Evolutionary conservation across 2,888 invertebrate species (phyloP).

Genomic region (Griposia aprilina): DNA sequence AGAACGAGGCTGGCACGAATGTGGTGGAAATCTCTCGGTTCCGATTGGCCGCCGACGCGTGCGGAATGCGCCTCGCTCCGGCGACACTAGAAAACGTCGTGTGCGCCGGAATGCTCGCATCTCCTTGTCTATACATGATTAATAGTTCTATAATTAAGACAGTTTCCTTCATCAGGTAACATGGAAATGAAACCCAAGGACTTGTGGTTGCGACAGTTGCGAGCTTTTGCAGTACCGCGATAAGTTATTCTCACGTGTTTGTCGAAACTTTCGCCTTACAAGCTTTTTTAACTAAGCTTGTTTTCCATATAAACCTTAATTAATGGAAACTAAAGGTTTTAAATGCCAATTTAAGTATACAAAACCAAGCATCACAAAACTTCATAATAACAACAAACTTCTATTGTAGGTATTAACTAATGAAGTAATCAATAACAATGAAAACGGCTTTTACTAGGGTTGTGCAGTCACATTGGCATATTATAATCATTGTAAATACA

Average conservation of each 20-base stretch:
- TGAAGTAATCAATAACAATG: neutral
- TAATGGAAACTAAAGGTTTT: neutral
- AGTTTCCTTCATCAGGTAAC: constrained; percentile 1
- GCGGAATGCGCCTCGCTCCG: constrained; percentile 85
- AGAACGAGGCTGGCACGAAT: constrained; percentile 63
- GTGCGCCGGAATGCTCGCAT: constrained; percentile 75
- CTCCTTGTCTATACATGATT: constrained; percentile 68
- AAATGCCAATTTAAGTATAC: neutral
- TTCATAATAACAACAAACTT: neutral
- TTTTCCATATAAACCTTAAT: neutral
- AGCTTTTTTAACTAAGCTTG: neutral
- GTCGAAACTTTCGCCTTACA: neutral
- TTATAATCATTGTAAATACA: constrained; percentile 2
- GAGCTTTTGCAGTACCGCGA: neutral
- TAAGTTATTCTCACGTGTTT: neutral
- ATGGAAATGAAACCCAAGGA: neutral
- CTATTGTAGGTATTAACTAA: neutral
- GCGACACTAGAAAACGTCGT: constrained; percentile 84
- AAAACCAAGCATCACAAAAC: neutral
- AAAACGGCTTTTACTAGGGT: neutral
- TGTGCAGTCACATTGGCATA: constrained; percentile 6
- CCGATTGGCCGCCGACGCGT: constrained; percentile 86
- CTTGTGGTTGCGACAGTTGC: neutral
- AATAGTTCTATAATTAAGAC: constrained; percentile 44
- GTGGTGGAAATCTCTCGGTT: constrained; percentile 83